Evolutionary conservation across 2,113 vertebrate genomes (phyloP), one percentile per base, ranked within the genome.

Genomic region (Corydoras maculifer): DNA sequence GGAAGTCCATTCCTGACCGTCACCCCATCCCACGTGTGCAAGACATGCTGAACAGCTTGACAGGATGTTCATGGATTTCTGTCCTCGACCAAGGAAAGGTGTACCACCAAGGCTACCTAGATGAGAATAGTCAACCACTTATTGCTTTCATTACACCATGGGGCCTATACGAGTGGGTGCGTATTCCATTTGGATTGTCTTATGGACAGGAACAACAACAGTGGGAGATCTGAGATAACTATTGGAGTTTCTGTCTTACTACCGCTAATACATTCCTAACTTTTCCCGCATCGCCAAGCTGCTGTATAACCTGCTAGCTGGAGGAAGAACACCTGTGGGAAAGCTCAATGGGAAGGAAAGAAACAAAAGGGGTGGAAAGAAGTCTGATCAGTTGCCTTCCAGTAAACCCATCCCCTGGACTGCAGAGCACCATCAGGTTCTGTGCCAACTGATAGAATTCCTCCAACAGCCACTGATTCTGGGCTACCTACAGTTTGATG

Each of bases 331-430:
- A 55, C 9, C 9, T 9, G 4, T 55, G 53, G 18, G 18, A 25
- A 25, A 25, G 18, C 18, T 25, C 18, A 25, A 25, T 25, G 18
- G 18, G 18, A 25, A 25, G 18, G 18, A 25, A 25, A 25, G 18
- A 13, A 13, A 11, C 53, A 55, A 55, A 18, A 25, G 9, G 59
- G 35, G 13, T 32, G 64, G 58, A 32, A 57, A 14, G 69, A 74
- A 62, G 48, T 62, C 65, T 25, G 66, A 62, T 9, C 60, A 74
- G 8, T 9, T 74, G 50, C 65, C 68, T 58, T 63, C 70, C n/a
- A 2, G 7, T 25, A 63, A 18, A 3, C 62, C 77, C 2, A 75
- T 78, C 67, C 15, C 49, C n/a, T 71, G 76, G 76, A 78, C 68
- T 18, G 61, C 0, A 12, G 8, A 10, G 10, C 69, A 72, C 31